Evolutionary conservation across 2,113 vertebrate species (phyloP).

Genomic region (Toxostoma redivivum): DNA sequence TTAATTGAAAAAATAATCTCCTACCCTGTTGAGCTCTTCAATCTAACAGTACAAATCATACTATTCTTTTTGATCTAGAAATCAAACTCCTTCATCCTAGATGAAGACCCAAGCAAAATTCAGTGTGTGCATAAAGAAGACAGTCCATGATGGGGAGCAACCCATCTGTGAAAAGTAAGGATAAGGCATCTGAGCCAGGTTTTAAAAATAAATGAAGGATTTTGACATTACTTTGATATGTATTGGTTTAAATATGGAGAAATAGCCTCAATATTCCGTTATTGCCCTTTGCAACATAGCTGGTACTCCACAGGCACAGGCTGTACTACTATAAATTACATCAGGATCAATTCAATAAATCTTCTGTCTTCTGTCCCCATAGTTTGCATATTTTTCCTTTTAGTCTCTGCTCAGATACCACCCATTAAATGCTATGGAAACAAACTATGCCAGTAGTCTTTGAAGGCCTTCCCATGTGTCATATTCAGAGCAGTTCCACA

Average conservation of each 20-base stretch:
- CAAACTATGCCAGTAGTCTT: neutral
- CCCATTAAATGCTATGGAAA: neutral
- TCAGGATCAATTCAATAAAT: neutral
- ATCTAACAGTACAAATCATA: neutral
- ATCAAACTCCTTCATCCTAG: neutral
- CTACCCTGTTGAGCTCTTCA: neutral
- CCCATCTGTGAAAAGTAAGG: neutral
- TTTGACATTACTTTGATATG: neutral
- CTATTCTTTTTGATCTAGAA: neutral
- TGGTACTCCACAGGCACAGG: neutral
- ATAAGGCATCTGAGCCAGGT: neutral
- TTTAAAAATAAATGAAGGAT: neutral
- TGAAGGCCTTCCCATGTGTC: neutral
- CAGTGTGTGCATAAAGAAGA: neutral
- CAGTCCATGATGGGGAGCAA: neutral
- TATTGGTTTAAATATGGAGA: neutral
- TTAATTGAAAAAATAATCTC: neutral
- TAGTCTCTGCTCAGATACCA: neutral
- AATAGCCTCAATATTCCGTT: neutral
- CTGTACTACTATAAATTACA: neutral
- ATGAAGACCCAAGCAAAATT: neutral
- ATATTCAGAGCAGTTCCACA: neutral
- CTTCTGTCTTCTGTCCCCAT: neutral
- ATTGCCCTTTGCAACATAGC: neutral
- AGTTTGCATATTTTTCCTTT: neutral